Percentiles rank a stretch among this genome's conserved stretches.
These are phyloP conservation scores for Chaenodraco wilsoni DNA, from an alignment of 2,797 vertebrate species.

Conservation along the genomic window DNA sequence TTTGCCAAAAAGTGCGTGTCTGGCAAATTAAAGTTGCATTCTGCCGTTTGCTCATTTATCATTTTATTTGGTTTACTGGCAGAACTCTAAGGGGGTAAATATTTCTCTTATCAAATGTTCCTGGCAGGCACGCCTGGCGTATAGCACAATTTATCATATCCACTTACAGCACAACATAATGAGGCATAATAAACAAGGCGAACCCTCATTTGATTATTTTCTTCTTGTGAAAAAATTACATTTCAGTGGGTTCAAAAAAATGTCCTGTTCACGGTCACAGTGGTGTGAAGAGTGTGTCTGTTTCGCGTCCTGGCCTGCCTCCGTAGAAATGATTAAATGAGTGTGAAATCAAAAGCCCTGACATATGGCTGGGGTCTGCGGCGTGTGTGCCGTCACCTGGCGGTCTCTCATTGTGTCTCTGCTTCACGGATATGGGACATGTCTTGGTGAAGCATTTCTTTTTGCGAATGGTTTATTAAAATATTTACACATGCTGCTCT, in stretches of 20 bases:
- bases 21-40: constrained; percentile 59
- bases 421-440: constrained; percentile 33
- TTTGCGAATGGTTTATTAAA: constrained; percentile 69
- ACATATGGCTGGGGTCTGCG: constrained; percentile 43
- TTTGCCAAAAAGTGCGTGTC: constrained; percentile 32
- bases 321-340: constrained; percentile 62
- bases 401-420: constrained; percentile 38
- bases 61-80: constrained; percentile 55
- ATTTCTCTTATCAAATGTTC: constrained; percentile 80
- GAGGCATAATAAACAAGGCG: constrained; percentile 69
- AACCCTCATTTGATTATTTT: constrained; percentile 72
- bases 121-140: constrained; percentile 53
- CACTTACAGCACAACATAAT: constrained; percentile 63
- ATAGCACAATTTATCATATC: constrained; percentile 72
- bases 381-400: constrained; percentile 56
- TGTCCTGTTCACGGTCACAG: constrained; percentile 41
- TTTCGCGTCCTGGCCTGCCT: constrained; percentile 55
- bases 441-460: constrained; percentile 23
- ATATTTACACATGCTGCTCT: constrained; percentile 73
- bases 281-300: constrained; percentile 46
- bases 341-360: constrained; percentile 59
- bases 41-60: constrained; percentile 68
- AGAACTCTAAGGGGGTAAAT: constrained; percentile 71
- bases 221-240: constrained; percentile 47
- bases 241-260: constrained; percentile 49